These are phyloP conservation scores for Eristalis arbustorum DNA, from an alignment of 2,888 invertebrate genomes.

Conservation along the genomic window DNA sequence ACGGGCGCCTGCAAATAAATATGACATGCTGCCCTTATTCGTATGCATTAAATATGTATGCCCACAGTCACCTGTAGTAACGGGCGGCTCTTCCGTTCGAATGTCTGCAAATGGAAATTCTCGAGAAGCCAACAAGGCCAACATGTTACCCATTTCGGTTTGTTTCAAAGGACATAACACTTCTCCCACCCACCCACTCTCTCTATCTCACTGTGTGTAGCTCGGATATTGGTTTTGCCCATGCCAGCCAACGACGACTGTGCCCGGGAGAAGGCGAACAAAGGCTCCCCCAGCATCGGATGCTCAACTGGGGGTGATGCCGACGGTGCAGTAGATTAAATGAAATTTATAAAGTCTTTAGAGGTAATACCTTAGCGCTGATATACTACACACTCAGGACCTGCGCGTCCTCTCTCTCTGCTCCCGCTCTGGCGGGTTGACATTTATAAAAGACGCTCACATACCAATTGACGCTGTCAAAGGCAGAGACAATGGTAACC, in stretches of 20 bases:
- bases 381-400: neutral
- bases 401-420: neutral
- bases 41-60: neutral
- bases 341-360: neutral
- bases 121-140: neutral
- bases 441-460: conserved; percentile 11
- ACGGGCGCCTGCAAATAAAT: neutral
- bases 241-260: neutral
- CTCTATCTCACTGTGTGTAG: neutral
- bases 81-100: neutral
- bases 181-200: neutral
- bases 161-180: neutral
- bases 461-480: conserved; percentile 1
- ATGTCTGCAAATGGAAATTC: neutral
- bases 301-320: neutral
- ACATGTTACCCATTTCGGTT: neutral
- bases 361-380: neutral
- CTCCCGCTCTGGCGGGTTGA: neutral
- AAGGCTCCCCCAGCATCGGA: neutral
- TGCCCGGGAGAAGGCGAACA: neutral
- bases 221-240: neutral
- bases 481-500: conserved; percentile 32
- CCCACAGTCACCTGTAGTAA: neutral
- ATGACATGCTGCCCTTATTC: neutral
- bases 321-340: neutral